Conservation (phyloP, 2,113 vertebrate genomes). For the Ursus arctos region DNA sequence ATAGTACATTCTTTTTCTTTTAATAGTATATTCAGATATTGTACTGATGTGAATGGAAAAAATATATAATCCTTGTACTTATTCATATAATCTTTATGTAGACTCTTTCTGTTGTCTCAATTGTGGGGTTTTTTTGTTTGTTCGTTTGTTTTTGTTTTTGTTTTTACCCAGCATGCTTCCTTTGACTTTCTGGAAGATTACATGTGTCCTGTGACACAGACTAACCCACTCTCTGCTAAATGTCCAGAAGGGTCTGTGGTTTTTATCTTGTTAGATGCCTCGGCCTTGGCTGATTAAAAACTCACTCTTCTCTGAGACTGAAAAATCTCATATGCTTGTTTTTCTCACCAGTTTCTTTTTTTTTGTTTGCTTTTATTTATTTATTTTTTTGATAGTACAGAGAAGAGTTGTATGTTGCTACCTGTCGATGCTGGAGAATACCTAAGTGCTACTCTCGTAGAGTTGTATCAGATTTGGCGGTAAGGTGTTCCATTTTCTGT, state of each 20-base stretch:
- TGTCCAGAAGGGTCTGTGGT: background rate
- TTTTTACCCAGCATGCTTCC: background rate
- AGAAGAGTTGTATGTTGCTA: background rate
- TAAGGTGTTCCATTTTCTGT: background rate
- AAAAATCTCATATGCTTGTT: background rate
- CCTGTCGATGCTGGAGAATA: background rate
- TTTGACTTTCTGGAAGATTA: background rate
- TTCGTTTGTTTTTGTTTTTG: background rate
- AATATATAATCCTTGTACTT: background rate
- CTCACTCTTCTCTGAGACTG: background rate
- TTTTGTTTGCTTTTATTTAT: background rate
- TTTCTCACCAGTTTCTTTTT: background rate
- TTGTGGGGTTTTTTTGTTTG: background rate
- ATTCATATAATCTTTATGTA: background rate
- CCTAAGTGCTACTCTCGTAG: background rate
- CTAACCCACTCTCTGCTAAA: background rate
- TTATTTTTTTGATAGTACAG: background rate
- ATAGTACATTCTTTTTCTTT: slow-evolving; percentile 6
- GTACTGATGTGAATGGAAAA: background rate
- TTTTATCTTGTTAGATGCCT: background rate
- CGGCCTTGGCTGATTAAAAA: background rate
- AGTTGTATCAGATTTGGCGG: background rate
- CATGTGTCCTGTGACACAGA: background rate
- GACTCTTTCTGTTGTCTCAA: background rate
- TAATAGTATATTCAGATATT: background rate